Evolutionary conservation across 2,797 vertebrate species (phyloP), one percentile per base, ranked within the genome.

Genomic region (Gymnopithys bicolor): DNA sequence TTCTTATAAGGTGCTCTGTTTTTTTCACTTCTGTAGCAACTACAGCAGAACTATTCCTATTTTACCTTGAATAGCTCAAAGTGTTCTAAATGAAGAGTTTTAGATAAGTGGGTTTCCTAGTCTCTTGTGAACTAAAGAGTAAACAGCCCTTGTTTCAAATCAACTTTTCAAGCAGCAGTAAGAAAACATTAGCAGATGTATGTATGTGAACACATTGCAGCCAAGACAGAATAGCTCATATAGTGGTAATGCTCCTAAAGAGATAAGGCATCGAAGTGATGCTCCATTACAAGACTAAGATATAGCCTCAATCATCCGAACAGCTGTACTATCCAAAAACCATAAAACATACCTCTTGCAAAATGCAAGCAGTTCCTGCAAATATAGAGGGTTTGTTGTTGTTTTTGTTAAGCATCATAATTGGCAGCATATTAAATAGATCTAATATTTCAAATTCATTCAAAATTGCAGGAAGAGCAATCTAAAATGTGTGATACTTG

Each of bases 351-450:
- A 7, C 6, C 32, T 69, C 14, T 33, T 37, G 19, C 11, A 76
- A 87, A 94, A 68, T 32, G 28, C 10, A 56, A 82, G 16, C 18
- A 60, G 37, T 41, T n/a, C 9, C 35, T 27, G 59, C 68, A 73
- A 89, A 68, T 24, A 14, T 22, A 19, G 4, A 3, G 5, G 1
- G 0, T 0, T 25, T 49, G 2, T 79, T 83, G 2, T 79, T 83
- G 7, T 10, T 41, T 41, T 30, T 76, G 10, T n/a, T 67, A n/a
- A 78, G 48, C 19, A 60, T 18, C 15, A 10, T 19, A 79, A 78
- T 0, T 78, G 17, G 22, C 9, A 81, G 10, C 2, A 8, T 84
- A 45, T 76, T 76, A 62, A 66, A 32, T 9, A 69, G 18, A 4
- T 69, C 30, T 30, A 37, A 15, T 56, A 76, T 46, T 56, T 71